A percentile compares a stretch with the other conserved stretches of the same genome.
phyloP scores from a whole-genome alignment of 2,797 vertebrate species.

The Onychomys arenicola region DNA sequence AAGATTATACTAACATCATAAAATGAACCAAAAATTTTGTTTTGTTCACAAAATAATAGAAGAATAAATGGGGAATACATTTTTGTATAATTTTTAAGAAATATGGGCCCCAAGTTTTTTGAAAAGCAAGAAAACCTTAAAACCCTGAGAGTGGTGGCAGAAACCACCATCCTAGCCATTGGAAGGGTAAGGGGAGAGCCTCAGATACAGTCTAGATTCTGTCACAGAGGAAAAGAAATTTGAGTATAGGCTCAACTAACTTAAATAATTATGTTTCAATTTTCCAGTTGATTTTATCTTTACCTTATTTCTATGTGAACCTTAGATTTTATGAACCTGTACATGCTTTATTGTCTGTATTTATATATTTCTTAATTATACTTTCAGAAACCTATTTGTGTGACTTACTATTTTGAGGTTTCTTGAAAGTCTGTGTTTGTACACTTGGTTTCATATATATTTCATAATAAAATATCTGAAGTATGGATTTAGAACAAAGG shows the following conservation, averaged over 20 bases:
- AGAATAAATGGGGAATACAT: neutral
- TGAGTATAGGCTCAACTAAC: neutral
- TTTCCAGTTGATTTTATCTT: neutral
- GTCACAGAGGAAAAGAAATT: neutral
- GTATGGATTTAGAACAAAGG: neutral
- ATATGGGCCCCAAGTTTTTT: neutral
- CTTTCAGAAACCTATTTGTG: neutral
- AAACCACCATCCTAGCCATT: neutral
- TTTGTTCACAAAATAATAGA: neutral
- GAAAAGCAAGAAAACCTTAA: neutral
- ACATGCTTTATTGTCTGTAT: neutral
- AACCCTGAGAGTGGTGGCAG: neutral
- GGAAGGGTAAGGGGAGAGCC: neutral
- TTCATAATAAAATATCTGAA: neutral
- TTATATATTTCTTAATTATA: neutral
- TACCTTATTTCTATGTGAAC: neutral
- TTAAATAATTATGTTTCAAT: neutral
- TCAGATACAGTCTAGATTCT: neutral
- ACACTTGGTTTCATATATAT: neutral
- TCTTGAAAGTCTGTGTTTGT: neutral
- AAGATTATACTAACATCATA: neutral
- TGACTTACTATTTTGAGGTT: neutral
- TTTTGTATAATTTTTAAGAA: neutral
- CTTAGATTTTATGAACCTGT: neutral
- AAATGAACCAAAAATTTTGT: neutral